Evolutionary conservation across 2,888 invertebrate genomes (phyloP).

Genomic region (Galeruca laticollis): DNA sequence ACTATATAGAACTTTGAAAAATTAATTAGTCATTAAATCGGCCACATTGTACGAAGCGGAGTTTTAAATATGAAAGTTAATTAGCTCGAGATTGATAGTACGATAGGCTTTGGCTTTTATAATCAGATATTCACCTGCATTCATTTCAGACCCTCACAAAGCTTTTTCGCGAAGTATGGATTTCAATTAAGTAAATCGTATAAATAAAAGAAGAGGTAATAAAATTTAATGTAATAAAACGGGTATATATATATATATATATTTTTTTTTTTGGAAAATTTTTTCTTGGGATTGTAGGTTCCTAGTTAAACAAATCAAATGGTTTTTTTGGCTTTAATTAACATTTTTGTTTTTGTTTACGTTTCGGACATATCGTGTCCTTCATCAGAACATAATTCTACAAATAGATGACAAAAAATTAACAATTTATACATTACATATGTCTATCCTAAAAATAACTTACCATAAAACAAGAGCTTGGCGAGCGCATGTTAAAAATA

Average conservation of each 20-base stretch:
- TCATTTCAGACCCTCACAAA: slow-evolving; percentile 39
- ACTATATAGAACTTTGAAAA: slow-evolving; percentile 40
- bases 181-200: slow-evolving; percentile 42
- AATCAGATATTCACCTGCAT: slow-evolving; percentile 48
- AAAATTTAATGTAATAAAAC: slow-evolving; percentile 22
- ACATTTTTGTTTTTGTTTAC: no score
- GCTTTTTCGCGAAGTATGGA: slow-evolving; percentile 36
- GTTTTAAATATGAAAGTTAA: slow-evolving; percentile 55
- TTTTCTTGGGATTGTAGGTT: no score
- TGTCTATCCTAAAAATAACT: no score
- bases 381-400: no score
- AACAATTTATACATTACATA: no score
- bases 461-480: no score
- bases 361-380: no score
- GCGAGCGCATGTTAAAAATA: no score
- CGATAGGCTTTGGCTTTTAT: slow-evolving; percentile 43
- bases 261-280: no score
- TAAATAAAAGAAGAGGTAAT: slow-evolving; percentile 22
- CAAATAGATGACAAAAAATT: no score
- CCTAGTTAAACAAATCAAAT: no score
- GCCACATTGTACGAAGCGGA: slow-evolving; percentile 49
- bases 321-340: no score
- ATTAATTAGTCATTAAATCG: slow-evolving; percentile 49
- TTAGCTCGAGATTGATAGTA: slow-evolving; percentile 55
- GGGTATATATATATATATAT: slow-evolving; percentile 5